These are phyloP conservation scores for Meriones psammophilus DNA, from an alignment of 2,797 vertebrate species.

Conservation along the genomic window DNA sequence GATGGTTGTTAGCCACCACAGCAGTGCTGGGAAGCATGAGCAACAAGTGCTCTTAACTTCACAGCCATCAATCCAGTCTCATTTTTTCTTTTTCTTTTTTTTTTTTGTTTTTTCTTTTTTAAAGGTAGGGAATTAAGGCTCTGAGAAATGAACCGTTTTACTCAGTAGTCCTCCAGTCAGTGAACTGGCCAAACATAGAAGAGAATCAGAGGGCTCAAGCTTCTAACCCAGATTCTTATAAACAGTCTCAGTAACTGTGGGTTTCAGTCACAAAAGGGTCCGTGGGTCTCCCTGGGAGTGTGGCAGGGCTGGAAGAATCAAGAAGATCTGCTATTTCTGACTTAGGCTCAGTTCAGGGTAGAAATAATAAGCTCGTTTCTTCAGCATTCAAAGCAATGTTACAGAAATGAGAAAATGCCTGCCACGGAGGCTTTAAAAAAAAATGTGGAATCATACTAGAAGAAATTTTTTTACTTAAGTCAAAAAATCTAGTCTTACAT, in stretches of 20 bases:
- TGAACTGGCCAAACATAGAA: not conserved
- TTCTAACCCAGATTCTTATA: not conserved
- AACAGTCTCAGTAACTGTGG: not conserved
- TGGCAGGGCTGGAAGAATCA: not conserved
- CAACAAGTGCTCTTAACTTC: not conserved
- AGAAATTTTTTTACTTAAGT: not conserved
- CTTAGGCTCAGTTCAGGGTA: not conserved
- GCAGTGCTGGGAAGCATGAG: not conserved
- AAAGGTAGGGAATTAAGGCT: not conserved
- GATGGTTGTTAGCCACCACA: not conserved
- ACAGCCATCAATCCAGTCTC: not conserved
- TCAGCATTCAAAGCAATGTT: not conserved
- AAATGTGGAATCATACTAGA: not conserved
- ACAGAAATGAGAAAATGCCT: not conserved
- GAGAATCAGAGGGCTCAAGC: not conserved
- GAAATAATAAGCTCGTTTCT: conserved; percentile 9
- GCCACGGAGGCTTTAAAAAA: not conserved
- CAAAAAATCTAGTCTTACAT: not conserved
- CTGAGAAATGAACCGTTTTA: not conserved
- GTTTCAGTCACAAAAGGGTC: not conserved
- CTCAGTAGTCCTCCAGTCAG: not conserved
- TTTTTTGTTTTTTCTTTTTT: not conserved
- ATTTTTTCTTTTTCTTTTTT: too few relatives aligned
- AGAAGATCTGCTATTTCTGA: not conserved
- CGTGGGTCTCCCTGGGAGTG: not conserved